phyloP scores from a whole-genome alignment of 1,140 invertebrate genomes.

The Tetramorium parvispinum region DNA sequence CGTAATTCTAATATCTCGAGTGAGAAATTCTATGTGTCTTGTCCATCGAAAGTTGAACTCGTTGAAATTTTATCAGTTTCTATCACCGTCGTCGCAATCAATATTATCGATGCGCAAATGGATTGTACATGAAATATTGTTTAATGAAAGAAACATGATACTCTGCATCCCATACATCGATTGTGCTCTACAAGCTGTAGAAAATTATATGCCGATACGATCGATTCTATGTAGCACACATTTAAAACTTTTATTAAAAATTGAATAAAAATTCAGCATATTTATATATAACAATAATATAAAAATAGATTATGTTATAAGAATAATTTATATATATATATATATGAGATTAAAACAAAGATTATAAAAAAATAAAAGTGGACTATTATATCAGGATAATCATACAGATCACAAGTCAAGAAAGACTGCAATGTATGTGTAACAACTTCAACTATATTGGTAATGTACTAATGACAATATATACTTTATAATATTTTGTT shows the following conservation, averaged over 20 bases:
- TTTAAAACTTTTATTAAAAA: not conserved
- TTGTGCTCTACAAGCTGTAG: not conserved
- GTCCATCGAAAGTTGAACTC: not conserved
- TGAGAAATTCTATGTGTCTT: not conserved
- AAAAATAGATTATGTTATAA: not conserved
- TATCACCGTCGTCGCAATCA: not conserved
- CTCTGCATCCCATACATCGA: not conserved
- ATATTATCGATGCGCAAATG: constrained; percentile 1
- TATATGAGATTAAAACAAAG: not conserved
- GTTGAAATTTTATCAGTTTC: constrained; percentile 8
- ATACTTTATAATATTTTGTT: not conserved
- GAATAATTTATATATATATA: not conserved
- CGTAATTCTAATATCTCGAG: not conserved
- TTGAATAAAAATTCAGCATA: not conserved
- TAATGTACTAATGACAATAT: not conserved
- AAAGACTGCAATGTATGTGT: not conserved
- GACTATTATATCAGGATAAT: not conserved
- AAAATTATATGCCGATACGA: not conserved
- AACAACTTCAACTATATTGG: not conserved
- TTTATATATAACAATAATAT: not conserved
- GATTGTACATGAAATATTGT: constrained; percentile 13
- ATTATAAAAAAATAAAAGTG: not conserved
- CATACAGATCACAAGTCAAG: not conserved
- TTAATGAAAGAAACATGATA: constrained; percentile 33
- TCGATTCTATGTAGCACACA: not conserved